Evolutionary conservation across 2,888 invertebrate genomes (phyloP), one percentile per base, ranked within the genome.

Genomic region (Sphinx pinastri): DNA sequence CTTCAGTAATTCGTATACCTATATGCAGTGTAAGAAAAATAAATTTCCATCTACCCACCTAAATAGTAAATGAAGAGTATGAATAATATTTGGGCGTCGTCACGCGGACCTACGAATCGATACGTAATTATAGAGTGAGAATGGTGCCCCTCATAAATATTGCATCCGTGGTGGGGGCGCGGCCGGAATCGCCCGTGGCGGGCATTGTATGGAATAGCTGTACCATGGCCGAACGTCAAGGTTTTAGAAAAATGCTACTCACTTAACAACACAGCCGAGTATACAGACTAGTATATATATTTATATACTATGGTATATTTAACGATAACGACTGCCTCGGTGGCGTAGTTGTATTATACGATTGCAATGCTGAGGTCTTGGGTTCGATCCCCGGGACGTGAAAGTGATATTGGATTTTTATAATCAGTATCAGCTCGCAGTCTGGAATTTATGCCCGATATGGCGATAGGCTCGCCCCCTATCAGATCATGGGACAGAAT

Each of bases 111-210:
- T 82, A 84, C 84, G 86, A 91, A 92, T 92, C 92, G 91, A 94
- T 92, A 88, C 88, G 90, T 91, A 94, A 94, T 94, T 94, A 94
- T 92, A 92, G 89, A 92, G 90, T 91, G 88, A 90, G 89, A 91
- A 90, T 86, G 78, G 80, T 88, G 89, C 90, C 93, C 93, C 90
- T 91, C 92, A 92, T 92, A 92, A 93, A 93, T 93, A 92, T 88
- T 87, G 89, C 91, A 92, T 91, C 87, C 87, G 84, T 84, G 87
- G 79, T 82, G 75, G 88, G 90, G 92, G 92, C 89, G 90, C 84
- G 93, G 90, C 89, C 89, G 90, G 89, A 89, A 89, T 89, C 81
- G 90, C 91, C 89, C 83, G 87, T 87, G 87, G 92, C 89, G 80
- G 83, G 88, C 84, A 88, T 90, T 90, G 89, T 89, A 79, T 82